Evolutionary conservation across 2,888 invertebrate genomes (phyloP).

Genomic region (Cetonia aurata): DNA sequence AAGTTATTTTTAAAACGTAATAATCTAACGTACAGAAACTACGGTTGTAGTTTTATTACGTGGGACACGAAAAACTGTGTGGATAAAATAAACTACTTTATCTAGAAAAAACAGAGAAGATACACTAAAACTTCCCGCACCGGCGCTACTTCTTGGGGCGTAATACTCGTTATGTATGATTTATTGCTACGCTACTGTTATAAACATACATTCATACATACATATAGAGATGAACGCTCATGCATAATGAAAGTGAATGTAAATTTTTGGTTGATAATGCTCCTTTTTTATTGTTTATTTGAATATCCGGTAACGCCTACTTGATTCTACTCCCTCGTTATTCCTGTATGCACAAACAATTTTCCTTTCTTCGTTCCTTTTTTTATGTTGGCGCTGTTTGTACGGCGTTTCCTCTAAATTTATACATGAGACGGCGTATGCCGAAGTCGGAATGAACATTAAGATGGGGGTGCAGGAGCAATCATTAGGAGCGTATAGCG

Average conservation of each 20-base stretch:
- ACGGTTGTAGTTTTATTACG: conserved; percentile 12
- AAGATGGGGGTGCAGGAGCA: conserved; percentile 47
- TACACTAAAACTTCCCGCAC: conserved; percentile 4
- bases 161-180: conserved; percentile 26
- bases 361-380: conserved; percentile 34
- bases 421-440: conserved; percentile 43
- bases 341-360: conserved; percentile 19
- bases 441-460: conserved; percentile 44
- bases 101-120: conserved; percentile 15
- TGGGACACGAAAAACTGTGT: conserved; percentile 5
- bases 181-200: conserved; percentile 24
- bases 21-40: conserved; percentile 1
- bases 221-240: conserved; percentile 8
- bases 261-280: conserved; percentile 34
- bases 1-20: conserved; percentile 5
- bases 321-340: conserved; percentile 30
- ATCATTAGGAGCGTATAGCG: conserved; percentile 47
- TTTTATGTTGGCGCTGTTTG: conserved; percentile 20
- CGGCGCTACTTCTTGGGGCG: conserved; percentile 7
- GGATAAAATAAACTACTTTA: conserved; percentile 15
- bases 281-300: conserved; percentile 28
- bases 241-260: conserved; percentile 28
- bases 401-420: conserved; percentile 42
- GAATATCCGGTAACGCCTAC: conserved; percentile 30
- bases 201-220: not conserved